Conservation (phyloP, 2,888 invertebrate genomes). For the Apodemia duryi region DNA sequence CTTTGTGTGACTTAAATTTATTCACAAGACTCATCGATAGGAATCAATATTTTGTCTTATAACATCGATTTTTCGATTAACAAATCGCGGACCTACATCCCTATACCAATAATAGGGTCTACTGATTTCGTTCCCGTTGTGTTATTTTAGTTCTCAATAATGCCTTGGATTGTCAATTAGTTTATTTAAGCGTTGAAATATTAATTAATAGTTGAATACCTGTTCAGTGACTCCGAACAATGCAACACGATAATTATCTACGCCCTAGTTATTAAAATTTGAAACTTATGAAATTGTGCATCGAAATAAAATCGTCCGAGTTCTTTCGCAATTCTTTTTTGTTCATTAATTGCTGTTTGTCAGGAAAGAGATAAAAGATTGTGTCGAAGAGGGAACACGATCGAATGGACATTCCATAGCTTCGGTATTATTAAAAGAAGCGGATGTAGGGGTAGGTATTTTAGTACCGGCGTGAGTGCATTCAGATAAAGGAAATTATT, state of each 20-base stretch:
- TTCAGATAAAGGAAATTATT: conserved; percentile 77
- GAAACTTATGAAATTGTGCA: conserved; percentile 69
- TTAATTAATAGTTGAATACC: conserved; percentile 67
- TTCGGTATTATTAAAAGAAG: conserved; percentile 75
- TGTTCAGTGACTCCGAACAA: conserved; percentile 69
- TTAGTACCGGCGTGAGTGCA: conserved; percentile 75
- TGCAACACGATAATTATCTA: conserved; percentile 62
- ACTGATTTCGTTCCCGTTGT: conserved; percentile 33
- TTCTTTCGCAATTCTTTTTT: conserved; percentile 56
- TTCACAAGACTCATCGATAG: not conserved
- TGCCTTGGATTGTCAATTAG: conserved; percentile 21
- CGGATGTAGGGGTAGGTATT: conserved; percentile 78
- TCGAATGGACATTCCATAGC: conserved; percentile 66
- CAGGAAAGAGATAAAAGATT: conserved; percentile 66
- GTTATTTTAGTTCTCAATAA: conserved; percentile 52
- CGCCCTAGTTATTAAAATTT: conserved; percentile 73
- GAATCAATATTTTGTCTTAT: too few relatives aligned
- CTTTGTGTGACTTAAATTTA: not conserved
- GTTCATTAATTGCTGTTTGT: conserved; percentile 64
- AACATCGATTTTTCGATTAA: conserved; percentile 36
- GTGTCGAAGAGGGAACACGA: conserved; percentile 55
- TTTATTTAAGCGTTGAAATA: conserved; percentile 44
- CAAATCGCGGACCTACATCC: conserved; percentile 29
- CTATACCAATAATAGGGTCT: not conserved
- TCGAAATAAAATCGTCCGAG: conserved; percentile 46